A percentile compares a stretch with the other conserved stretches of the same genome.
Evolutionary conservation across 2,797 vertebrate species (phyloP).

Genomic region (Leptodactylus fallax): DNA sequence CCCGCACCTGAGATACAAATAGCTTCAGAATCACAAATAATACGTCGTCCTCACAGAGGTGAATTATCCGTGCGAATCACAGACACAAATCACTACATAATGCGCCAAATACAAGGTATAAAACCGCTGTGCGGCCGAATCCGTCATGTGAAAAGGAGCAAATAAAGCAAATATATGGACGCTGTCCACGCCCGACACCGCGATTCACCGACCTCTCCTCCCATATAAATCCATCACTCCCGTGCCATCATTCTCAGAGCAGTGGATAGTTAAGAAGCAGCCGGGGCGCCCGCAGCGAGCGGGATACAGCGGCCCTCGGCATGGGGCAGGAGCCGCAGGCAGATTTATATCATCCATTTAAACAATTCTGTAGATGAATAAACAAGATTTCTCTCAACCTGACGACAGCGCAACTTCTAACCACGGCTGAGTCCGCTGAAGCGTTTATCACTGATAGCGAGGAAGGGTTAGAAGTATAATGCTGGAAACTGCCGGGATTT

Average conservation of each 20-base stretch:
- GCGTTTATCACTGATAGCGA: background rate
- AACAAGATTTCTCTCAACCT: conserved; percentile 46
- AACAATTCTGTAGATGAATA: conserved; percentile 55
- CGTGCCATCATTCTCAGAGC: background rate
- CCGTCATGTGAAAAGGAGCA: background rate
- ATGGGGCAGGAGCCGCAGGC: too few relatives aligned
- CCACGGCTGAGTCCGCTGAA: background rate
- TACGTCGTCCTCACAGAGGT: background rate
- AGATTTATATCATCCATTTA: conserved; percentile 52
- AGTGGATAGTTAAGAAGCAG: background rate
- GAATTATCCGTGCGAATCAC: background rate
- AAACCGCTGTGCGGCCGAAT: background rate
- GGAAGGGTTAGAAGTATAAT: background rate
- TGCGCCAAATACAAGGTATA: background rate
- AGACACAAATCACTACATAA: background rate
- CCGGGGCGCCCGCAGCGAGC: background rate
- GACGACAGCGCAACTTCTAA: background rate
- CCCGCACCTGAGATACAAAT: background rate
- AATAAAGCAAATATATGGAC: background rate
- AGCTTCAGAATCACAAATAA: background rate
- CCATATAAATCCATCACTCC: background rate
- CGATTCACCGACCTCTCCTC: conserved; percentile 14
- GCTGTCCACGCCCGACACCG: background rate
- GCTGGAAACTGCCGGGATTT: background rate
- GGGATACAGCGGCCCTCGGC: background rate